phyloP scores from a whole-genome alignment of 2,888 invertebrate genomes.

The Lymantria monacha region DNA sequence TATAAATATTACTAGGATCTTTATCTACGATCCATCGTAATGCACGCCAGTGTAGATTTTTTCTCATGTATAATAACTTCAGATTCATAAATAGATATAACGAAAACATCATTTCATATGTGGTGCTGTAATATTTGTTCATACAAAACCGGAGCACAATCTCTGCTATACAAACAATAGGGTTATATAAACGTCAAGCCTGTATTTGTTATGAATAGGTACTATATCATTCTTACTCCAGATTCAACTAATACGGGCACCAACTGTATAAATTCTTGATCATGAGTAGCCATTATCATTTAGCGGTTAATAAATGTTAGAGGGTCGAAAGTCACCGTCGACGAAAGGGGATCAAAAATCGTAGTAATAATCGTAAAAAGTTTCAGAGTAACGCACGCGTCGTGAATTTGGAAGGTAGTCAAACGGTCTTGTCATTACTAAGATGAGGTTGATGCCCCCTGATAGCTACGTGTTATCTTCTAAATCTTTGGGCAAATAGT shows the following conservation, averaged over 20 bases:
- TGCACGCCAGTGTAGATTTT: no score
- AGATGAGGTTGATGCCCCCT: conserved; percentile 43
- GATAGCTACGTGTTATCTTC: conserved; percentile 43
- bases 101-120: conserved; percentile 17
- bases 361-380: conserved; percentile 76
- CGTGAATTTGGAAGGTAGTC: conserved; percentile 64
- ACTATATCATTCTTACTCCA: conserved; percentile 26
- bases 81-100: conserved; percentile 7
- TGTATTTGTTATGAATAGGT: conserved; percentile 24
- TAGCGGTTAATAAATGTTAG: conserved; percentile 72
- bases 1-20: no score
- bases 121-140: conserved; percentile 26
- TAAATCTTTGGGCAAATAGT: conserved; percentile 27
- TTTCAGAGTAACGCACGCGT: conserved; percentile 69
- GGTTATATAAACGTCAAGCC: conserved; percentile 33
- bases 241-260: conserved; percentile 43
- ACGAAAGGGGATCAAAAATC: conserved; percentile 69
- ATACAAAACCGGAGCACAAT: conserved; percentile 20
- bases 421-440: conserved; percentile 61
- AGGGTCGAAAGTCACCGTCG: conserved; percentile 51
- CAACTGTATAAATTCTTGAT: conserved; percentile 58
- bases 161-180: conserved; percentile 30
- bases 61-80: not conserved
- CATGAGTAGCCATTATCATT: conserved; percentile 67
- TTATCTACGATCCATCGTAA: no score